Evolutionary conservation across 2,888 invertebrate species (phyloP).

Genomic region (Apotomis betuletana): DNA sequence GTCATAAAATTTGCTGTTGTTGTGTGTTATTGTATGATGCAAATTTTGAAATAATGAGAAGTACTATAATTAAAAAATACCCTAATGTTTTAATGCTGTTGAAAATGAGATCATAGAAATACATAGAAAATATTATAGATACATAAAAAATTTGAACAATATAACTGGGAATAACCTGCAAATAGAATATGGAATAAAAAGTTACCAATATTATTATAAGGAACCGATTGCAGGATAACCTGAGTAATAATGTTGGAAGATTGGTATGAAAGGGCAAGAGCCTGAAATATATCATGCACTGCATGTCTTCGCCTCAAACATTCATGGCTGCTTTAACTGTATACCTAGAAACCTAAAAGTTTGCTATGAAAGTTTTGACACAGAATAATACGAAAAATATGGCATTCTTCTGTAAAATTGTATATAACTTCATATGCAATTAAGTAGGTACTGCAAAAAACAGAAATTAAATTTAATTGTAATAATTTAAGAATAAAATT

Average conservation of each 20-base stretch:
- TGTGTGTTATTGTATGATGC: constrained; percentile 6
- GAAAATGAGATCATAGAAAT: background rate
- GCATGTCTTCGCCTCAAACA: constrained; percentile 29
- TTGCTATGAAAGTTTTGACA: constrained; percentile 32
- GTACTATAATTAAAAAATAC: background rate
- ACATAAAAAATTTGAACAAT: constrained; percentile 1
- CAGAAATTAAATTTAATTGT: constrained; percentile 22
- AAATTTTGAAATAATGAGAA: constrained; percentile 19
- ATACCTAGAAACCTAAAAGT: constrained; percentile 41
- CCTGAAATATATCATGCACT: constrained; percentile 27
- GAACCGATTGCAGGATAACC: constrained; percentile 18
- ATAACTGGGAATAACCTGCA: constrained; percentile 12
- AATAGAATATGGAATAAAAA: constrained; percentile 25
- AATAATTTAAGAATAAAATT: constrained; percentile 5
- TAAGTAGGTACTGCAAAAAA: constrained; percentile 16
- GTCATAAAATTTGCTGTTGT: constrained; percentile 20
- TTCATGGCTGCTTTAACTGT: constrained; percentile 23
- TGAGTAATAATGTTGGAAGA: constrained; percentile 8
- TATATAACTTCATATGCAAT: constrained; percentile 21
- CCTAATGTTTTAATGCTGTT: constrained; percentile 9
- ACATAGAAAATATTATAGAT: background rate
- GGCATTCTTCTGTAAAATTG: constrained; percentile 32
- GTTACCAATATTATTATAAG: constrained; percentile 7
- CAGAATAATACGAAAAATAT: constrained; percentile 27
- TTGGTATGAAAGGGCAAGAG: constrained; percentile 14